Conservation (phyloP, 2,888 invertebrate genomes). For the Rugalucina vietnamica region DNA sequence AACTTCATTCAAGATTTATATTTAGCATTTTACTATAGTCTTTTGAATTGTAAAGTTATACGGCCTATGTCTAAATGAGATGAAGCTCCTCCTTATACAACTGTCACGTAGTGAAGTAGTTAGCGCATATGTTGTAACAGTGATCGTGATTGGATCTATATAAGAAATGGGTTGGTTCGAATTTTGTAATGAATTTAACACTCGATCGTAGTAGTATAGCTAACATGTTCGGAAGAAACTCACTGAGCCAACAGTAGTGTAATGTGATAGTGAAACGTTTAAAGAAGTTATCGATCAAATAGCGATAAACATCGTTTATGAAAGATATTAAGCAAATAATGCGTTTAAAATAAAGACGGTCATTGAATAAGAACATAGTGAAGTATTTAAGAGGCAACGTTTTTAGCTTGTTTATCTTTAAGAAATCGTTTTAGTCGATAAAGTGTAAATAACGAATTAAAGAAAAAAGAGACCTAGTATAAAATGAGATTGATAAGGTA, state of each 20-base stretch:
- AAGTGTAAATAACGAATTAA: no score
- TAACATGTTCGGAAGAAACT: neutral
- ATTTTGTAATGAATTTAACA: neutral
- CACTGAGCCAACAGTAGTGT: neutral
- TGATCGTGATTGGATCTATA: neutral
- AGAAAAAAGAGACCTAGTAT: no score
- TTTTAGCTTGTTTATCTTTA: neutral
- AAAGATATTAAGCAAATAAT: neutral
- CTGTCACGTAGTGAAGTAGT: neutral
- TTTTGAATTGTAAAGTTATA: neutral
- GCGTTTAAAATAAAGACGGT: neutral
- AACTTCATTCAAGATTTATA: conserved; percentile 1
- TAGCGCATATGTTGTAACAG: neutral
- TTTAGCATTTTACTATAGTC: neutral
- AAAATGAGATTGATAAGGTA: no score
- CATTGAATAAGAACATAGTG: neutral
- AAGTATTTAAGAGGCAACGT: neutral
- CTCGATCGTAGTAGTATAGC: neutral
- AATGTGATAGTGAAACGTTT: neutral
- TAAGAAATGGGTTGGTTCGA: neutral
- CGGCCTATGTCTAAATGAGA: neutral
- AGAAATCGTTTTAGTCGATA: no score
- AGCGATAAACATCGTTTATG: neutral
- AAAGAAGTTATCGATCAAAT: neutral
- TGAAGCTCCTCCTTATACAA: neutral